Evolutionary conservation across 2,797 vertebrate genomes (phyloP).

Genomic region (Eospalax fontanierii): DNA sequence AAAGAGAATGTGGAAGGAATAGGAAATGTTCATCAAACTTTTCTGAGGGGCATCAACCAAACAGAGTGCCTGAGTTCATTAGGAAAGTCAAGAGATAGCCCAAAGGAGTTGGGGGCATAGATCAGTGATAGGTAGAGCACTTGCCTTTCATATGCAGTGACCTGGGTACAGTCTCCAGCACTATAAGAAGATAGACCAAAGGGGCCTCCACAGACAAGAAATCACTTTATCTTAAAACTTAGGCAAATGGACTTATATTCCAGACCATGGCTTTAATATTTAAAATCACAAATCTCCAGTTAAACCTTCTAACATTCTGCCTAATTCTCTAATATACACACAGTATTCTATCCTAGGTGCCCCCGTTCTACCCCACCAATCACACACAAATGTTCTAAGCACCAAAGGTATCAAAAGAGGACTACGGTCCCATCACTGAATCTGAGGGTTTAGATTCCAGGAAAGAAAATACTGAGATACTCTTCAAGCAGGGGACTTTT

Average conservation of each 20-base stretch:
- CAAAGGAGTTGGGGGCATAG: not conserved
- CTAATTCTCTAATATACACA: not conserved
- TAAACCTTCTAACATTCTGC: not conserved
- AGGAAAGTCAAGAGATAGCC: not conserved
- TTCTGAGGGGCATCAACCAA: accelerated
- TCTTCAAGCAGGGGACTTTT: not conserved
- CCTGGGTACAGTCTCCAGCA: not conserved
- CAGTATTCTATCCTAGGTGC: not conserved
- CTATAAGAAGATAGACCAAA: not conserved
- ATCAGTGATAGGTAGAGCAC: not conserved
- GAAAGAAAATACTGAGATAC: not conserved
- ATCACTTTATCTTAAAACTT: slow-evolving; percentile 3
- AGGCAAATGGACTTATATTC: not conserved
- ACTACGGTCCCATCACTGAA: not conserved
- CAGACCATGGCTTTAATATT: not conserved
- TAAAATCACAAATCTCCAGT: slow-evolving; percentile 2
- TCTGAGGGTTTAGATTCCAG: not conserved
- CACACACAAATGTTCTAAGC: not conserved
- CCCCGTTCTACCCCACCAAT: not conserved
- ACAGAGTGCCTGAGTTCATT: not conserved
- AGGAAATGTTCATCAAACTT: not conserved
- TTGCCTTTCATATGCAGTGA: not conserved
- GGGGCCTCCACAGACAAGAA: not conserved
- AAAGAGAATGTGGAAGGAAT: not conserved
- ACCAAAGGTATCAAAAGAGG: not conserved